phyloP scores from a whole-genome alignment of 2,888 invertebrate genomes.

The Dolomedes plantarius region DNA sequence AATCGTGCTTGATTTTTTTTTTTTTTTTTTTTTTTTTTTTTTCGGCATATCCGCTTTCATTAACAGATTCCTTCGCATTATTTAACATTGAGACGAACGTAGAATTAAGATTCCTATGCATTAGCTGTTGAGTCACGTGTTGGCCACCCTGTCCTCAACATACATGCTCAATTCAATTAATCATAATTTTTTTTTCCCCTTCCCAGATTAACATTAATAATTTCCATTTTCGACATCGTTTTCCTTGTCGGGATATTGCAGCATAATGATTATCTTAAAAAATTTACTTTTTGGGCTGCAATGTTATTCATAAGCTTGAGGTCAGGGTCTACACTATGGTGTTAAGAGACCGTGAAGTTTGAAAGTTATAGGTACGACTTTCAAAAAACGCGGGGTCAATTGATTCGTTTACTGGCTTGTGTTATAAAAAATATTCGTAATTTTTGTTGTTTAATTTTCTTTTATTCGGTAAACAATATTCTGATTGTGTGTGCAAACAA shows the following conservation, averaged over 20 bases:
- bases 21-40: not conserved
- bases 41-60: not conserved
- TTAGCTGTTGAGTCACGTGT: conserved; percentile 12
- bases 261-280: conserved; percentile 34
- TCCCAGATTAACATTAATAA: conserved; percentile 32
- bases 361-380: not conserved
- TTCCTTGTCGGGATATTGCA: conserved; percentile 42
- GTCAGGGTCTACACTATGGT: not conserved
- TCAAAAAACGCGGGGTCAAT: not conserved
- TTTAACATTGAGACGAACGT: not conserved
- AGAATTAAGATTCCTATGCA: conserved; percentile 31
- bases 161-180: conserved; percentile 34
- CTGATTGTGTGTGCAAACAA: not conserved
- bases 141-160: conserved; percentile 12
- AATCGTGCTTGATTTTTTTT: no score
- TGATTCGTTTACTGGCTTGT: not conserved
- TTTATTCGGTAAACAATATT: not conserved
- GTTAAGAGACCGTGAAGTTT: not conserved
- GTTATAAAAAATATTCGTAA: no score
- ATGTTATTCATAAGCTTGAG: conserved; percentile 23
- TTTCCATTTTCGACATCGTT: conserved; percentile 49
- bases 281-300: conserved; percentile 2
- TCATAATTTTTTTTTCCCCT: conserved; percentile 31
- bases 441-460: no score
- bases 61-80: not conserved